Percentiles rank a stretch among this genome's conserved stretches.
Evolutionary conservation across 2,888 invertebrate genomes (phyloP).

Genomic region (Polydrusus pterygomalis): DNA sequence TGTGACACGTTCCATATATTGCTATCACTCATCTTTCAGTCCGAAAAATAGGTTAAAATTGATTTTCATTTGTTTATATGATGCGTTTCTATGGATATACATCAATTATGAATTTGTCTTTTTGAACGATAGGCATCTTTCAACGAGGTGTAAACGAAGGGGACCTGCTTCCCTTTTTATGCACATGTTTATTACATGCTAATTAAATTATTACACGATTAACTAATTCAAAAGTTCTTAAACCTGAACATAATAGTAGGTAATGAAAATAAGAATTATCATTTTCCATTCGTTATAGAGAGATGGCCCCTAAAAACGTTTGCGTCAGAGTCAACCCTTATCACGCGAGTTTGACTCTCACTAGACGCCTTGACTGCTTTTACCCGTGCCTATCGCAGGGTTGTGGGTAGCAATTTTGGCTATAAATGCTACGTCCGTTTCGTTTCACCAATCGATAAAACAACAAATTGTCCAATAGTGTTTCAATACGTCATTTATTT

Average conservation of each 20-base stretch:
- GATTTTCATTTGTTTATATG: constrained; percentile 70
- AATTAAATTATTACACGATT: too few species aligned
- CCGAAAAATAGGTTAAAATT: constrained; percentile 66
- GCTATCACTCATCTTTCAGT: constrained; percentile 37
- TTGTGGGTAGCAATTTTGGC: too few species aligned
- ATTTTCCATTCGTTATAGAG: too few species aligned
- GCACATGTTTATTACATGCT: too few species aligned
- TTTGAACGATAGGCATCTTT: constrained; percentile 29
- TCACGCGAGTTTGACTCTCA: too few species aligned
- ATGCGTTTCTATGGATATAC: constrained; percentile 62
- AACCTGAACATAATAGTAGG: too few species aligned
- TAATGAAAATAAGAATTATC: too few species aligned
- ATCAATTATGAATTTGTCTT: constrained; percentile 61
- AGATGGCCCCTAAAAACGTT: too few species aligned
- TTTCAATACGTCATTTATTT: constrained; percentile 25
- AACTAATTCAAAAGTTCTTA: too few species aligned
- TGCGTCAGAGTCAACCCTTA: too few species aligned
- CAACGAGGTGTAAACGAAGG: constrained; percentile 25
- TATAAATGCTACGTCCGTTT: constrained; percentile 4
- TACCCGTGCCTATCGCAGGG: too few species aligned
- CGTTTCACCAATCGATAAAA: constrained; percentile 1
- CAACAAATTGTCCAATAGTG: constrained; percentile 26
- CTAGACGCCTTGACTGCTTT: too few species aligned
- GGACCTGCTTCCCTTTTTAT: neutral
- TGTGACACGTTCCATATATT: constrained; percentile 16